phyloP scores from a whole-genome alignment of 2,113 vertebrate genomes.

The Lophotis ruficrista region DNA sequence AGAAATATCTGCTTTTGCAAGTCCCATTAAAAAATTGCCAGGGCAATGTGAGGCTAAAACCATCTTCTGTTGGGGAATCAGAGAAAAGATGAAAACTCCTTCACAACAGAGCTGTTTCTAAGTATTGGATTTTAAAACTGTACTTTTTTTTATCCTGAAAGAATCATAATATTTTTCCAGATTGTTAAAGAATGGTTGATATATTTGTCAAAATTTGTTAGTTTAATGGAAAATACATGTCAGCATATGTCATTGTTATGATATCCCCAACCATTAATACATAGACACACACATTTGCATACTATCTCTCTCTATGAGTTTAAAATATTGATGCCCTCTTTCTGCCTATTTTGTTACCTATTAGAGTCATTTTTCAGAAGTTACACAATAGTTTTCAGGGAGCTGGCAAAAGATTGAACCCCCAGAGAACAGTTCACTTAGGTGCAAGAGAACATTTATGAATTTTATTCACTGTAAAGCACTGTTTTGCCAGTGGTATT shows the following conservation, averaged over 20 bases:
- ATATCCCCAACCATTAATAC: not conserved
- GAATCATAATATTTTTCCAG: not conserved
- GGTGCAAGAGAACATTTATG: not conserved
- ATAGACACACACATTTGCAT: not conserved
- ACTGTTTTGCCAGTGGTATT: not conserved
- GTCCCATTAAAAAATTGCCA: not conserved
- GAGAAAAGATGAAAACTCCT: not conserved
- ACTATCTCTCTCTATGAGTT: not conserved
- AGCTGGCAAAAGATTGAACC: not conserved
- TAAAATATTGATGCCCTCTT: not conserved
- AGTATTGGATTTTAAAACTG: not conserved
- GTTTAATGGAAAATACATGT: not conserved
- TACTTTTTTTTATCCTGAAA: not conserved
- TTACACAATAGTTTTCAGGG: not conserved
- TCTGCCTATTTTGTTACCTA: not conserved
- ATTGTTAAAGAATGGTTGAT: not conserved
- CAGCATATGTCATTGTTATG: not conserved
- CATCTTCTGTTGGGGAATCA: not conserved
- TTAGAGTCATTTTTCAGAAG: not conserved
- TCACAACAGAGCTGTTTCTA: not conserved
- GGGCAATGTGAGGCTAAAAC: not conserved
- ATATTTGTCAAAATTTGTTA: not conserved
- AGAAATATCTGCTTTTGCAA: not conserved
- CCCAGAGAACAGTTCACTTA: not conserved
- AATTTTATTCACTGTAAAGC: not conserved